Evolutionary conservation across 2,888 invertebrate species (phyloP), one percentile per base, ranked within the genome.

Genomic region (Metellina segmentata): DNA sequence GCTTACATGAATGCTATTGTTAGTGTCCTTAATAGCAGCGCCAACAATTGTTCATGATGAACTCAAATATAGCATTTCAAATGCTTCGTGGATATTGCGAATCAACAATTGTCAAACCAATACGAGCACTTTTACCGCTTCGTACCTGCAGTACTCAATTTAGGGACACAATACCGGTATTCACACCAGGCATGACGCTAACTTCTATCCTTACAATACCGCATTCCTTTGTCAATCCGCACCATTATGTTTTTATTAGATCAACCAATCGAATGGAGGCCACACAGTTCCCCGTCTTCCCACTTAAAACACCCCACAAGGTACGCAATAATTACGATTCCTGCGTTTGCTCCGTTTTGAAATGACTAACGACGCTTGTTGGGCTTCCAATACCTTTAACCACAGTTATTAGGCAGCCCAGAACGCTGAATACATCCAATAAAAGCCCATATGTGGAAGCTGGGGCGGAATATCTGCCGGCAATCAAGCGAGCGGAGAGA

Each of bases 401-500:
- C 78, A n/a, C n/a, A 78, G 16, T 51, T 77, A 77, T 49, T n/a
- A n/a, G 13, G 74, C 53, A 34, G 70, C 51, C n/a, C 71, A 77
- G 34, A 16, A 16, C 61, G 34, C 11, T 61, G 74, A 74, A 85
- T 75, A 13, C 69, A 61, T 77, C 48, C 61, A 77, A 85, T 85
- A 85, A 85, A 85, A 85, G 85, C 49, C 77, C 5, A 4, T 34
- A 34, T 34, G 34, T 34, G 34, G 88, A 88, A 88, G 72, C 88
- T 61, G n/a, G 49, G n/a, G 20, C 34, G 48, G 75, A 53, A 20
- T 79, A 19, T 61, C 8, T 19, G 74, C 19, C 52, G 69, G 78
- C 20, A 81, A 72, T 81, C 79, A 72, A 71, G 49, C 7, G 16
- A 19, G 20, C 86, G 71, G 11, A 52, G 72, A 88, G 88, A 88